Evolutionary conservation across 2,888 invertebrate genomes (phyloP).

Genomic region (Melikaiella ostensackeni): DNA sequence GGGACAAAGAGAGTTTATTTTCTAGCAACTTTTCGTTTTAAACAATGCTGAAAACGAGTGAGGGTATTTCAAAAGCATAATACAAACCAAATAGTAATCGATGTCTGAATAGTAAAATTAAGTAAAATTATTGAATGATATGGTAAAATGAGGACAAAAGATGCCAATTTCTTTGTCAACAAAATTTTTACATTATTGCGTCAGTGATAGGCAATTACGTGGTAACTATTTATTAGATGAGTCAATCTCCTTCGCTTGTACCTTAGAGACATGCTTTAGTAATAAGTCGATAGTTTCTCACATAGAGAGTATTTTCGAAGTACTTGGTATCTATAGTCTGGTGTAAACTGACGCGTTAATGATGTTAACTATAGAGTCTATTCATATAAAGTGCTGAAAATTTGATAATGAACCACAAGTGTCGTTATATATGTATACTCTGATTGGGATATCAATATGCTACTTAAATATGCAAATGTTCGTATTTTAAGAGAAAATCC

Average conservation of each 20-base stretch:
- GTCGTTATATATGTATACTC: neutral
- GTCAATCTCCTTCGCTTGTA: neutral
- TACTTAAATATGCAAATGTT: neutral
- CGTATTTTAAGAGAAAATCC: neutral
- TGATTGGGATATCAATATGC: neutral
- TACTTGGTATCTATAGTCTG: neutral
- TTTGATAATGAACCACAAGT: neutral
- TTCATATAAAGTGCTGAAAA: slow-evolving; percentile 4
- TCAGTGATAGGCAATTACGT: no score
- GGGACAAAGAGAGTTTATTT: no score
- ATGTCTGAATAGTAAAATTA: no score
- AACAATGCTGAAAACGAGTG: no score
- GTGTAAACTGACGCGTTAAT: slow-evolving; percentile 15
- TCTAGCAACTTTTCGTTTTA: no score
- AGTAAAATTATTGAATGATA: no score
- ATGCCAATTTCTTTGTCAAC: no score
- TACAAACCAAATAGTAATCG: no score
- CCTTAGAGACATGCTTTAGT: neutral
- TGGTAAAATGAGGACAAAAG: no score
- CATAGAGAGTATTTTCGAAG: neutral
- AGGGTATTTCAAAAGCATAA: no score
- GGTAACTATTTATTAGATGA: neutral
- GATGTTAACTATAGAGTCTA: slow-evolving; percentile 10
- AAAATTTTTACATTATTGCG: no score
- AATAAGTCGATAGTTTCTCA: neutral